These are phyloP conservation scores for Thyatira batis DNA, from an alignment of 2,888 invertebrate genomes.

Conservation along the genomic window DNA sequence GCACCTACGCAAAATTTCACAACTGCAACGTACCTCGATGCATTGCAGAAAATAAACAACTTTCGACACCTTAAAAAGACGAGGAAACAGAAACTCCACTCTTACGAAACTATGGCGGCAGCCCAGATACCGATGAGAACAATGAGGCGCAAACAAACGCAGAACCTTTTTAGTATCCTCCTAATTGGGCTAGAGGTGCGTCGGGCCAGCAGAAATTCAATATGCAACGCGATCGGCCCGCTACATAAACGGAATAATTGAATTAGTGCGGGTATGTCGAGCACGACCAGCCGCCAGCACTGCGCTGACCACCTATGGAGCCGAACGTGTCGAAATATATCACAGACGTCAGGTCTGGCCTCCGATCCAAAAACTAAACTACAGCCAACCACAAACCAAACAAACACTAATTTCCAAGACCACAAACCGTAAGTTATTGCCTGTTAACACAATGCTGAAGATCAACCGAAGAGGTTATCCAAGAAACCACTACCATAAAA, in stretches of 20 bases:
- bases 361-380: constrained; percentile 4
- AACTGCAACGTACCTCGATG: constrained; percentile 54
- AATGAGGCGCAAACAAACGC: constrained; percentile 71
- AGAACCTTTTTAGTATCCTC: constrained; percentile 75
- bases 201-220: constrained; percentile 66
- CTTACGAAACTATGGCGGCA: constrained; percentile 67
- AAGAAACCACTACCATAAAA: constrained; percentile 16
- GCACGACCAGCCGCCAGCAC: constrained; percentile 46
- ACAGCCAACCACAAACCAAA: constrained; percentile 18
- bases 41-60: constrained; percentile 69
- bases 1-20: constrained; percentile 76
- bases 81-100: constrained; percentile 57
- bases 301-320: constrained; percentile 50
- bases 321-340: constrained; percentile 29
- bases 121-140: constrained; percentile 73
- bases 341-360: constrained; percentile 13
- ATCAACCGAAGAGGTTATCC: constrained; percentile 8
- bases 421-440: constrained; percentile 22
- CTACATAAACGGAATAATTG: constrained; percentile 77
- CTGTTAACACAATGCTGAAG: constrained; percentile 22
- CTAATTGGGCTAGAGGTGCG: constrained; percentile 73
- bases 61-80: constrained; percentile 79
- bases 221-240: constrained; percentile 73
- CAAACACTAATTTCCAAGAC: constrained; percentile 16
- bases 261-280: constrained; percentile 69